Base-by-base conservation (phyloP, 2,113 vertebrate species). In the Procavia capensis region DNA sequence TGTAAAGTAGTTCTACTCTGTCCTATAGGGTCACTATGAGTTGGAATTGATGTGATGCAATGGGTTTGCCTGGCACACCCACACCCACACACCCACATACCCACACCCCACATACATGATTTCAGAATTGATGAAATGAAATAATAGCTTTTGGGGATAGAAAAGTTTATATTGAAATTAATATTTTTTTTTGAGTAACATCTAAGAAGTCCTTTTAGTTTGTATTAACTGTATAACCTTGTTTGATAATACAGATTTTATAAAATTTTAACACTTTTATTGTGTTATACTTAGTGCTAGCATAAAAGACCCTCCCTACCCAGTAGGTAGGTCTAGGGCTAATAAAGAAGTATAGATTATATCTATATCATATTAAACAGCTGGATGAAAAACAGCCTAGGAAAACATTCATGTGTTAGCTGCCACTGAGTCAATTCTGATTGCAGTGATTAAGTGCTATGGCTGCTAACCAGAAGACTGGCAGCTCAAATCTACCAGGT, bases 41-140 rank as follows among this genome's bases (percentile, higher is more conserved):
- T 54, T 16, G 17, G 50, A 54, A 54, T 54, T 3, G 10, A 54
- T 16, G 13, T 54, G 50, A 54, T 54, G 50, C 11, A 13, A 54
- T 16, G 50, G 50, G 50, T 54, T 54, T 54, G 14, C 13, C 17
- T 54, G 13, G 70, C 80, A 68, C 45, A 16, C 59, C 39, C 9
- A 14, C 50, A 54, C 11, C n/a, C n/a, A n/a, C n/a, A n/a, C n/a
- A 59, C 10, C 34, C 79, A 76, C 80, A 68, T 54, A 16, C 59
- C 39, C 9, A 14, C 50, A 54, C 11, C 50, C 11, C 11, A 54
- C 17, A 94, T 88, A 66, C 66, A 91, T 31, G 66, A 89, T 72
- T 94, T 89, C 72, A 90, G 72, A 92, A 80, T 93, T 72, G 17
- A 93, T 94, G 91, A 91, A 94, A 79, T 94, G 93, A 91, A 94